Evolutionary conservation across 2,888 invertebrate genomes (phyloP), one percentile per base, ranked within the genome.

Genomic region (Acholoe squamosa): DNA sequence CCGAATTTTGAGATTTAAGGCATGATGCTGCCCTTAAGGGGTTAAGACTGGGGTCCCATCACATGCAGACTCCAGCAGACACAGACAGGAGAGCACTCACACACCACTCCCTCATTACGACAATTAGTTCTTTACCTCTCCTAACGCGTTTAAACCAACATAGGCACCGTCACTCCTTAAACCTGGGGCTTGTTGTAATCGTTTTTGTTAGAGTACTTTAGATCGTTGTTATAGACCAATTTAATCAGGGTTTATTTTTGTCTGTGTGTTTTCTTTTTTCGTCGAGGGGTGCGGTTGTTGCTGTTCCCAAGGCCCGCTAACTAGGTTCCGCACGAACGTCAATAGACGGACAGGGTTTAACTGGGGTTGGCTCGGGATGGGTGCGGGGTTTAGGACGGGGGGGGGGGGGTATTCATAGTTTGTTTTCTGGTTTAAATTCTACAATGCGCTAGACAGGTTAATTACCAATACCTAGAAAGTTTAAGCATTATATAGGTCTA

Each of bases 201-300:
- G 16, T 80, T 80, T 80, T 80, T 34, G 43, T 80, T n/a, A 10
- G 80, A 43, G 80, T 80, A 43, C 80, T 80, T 80, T 80, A 80
- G 34, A 43, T 80, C 33, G 80, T 80, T 80, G 80, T 80, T 80
- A 80, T 43, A 80, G 80, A 34, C 80, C 80, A 80, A 80, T 80
- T 80, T 33, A 80, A 34, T 80, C 80, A 80, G 43, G 31, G 80
- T 43, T 80, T 80, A 25, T 76, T 80, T 33, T 33, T 80, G n/a
- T 19, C 16, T 33, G 33, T 33, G 14, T 34, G n/a, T 22, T n/a
- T 33, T 33, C 80, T 12, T 19, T 19, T 61, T 61, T 19, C 61
- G 19, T n/a, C 61, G 61, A 61, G 43, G 43, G 43, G 22, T 61
- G 19, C 19, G 61, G 22, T 61, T 61, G 80, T 43, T 80, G 33